Evolutionary conservation across 2,888 invertebrate genomes (phyloP).

Genomic region (Oeneis ivallda): DNA sequence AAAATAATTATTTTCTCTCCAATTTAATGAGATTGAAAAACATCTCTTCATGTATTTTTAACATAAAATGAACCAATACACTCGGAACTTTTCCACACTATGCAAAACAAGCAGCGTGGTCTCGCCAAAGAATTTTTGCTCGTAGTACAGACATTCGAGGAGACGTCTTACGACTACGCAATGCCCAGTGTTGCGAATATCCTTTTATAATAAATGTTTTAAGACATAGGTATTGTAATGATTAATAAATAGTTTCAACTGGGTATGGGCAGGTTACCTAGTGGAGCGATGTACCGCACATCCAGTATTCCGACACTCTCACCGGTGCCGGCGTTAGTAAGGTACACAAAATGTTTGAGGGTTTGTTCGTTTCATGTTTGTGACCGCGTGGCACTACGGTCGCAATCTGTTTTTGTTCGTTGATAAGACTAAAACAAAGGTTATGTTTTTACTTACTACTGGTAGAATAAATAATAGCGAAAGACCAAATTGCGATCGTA

Average conservation of each 20-base stretch:
- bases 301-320: conserved; percentile 94
- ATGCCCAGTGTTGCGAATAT: neutral
- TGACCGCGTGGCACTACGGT: conserved; percentile 50
- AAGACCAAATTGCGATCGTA: conserved; percentile 51
- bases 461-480: neutral
- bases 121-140: neutral
- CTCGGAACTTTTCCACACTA: neutral
- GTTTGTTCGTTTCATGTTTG: conserved; percentile 65
- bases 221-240: conserved; percentile 12
- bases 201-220: neutral
- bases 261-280: conserved; percentile 78
- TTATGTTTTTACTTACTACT: neutral
- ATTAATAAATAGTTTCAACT: conserved; percentile 53
- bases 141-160: neutral
- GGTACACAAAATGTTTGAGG: conserved; percentile 77
- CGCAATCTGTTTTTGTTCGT: conserved; percentile 48
- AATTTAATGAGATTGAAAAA: neutral
- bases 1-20: neutral
- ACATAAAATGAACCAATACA: neutral
- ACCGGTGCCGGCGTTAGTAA: conserved; percentile 86
- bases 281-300: conserved; percentile 91
- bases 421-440: neutral
- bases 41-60: conserved; percentile 12
- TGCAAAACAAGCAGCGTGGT: neutral
- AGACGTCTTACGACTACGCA: neutral